Evolutionary conservation across 2,797 vertebrate species (phyloP), one percentile per base, ranked within the genome.

Genomic region (Notamacropus eugenii): DNA sequence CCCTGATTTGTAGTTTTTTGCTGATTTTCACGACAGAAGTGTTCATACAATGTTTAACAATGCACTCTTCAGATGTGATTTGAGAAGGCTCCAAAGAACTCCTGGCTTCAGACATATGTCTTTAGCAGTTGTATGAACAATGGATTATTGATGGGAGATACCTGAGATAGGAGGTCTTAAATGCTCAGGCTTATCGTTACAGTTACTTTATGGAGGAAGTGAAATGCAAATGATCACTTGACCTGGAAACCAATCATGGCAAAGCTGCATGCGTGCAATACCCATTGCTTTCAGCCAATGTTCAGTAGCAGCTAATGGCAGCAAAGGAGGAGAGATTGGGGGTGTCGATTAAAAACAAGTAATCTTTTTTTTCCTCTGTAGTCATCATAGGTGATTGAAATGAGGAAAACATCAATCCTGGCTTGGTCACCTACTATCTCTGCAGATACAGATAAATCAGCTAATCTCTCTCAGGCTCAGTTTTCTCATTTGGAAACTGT

Each of bases 121-220:
- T 74, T 74, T 40, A 74, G 59, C 13, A 67, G 31, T 67, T 67
- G 4, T 67, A 52, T 0, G 6, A 14, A 34, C 1, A 16, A 67
- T 67, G 59, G 31, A 67, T 67, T 67, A 14, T 67, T 16, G 59
- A 34, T 67, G 31, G 59, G 4, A 67, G 31, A 67, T 2, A 34
- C 0, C 4, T 34, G 59, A 34, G 13, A 16, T n/a, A 34, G 31
- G 1, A 67, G n/a, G n/a, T 16, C 0, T 22, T 74, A 40, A 74
- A 74, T 22, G 5, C 14, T 67, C 5, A n/a, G 5, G 13, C 13
- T 90, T 40, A 93, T 55, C 67, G 93, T 62, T 95, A 52, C 46
- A 92, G 95, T 96, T 46, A 55, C 91, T 74, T 94, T 92, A 93
- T 40, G 93, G 90, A 54, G 40, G 92, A 96, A 93, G 40, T 91